Base-by-base conservation (phyloP, 2,113 vertebrate species). In the Entomyzon cyanotis region DNA sequence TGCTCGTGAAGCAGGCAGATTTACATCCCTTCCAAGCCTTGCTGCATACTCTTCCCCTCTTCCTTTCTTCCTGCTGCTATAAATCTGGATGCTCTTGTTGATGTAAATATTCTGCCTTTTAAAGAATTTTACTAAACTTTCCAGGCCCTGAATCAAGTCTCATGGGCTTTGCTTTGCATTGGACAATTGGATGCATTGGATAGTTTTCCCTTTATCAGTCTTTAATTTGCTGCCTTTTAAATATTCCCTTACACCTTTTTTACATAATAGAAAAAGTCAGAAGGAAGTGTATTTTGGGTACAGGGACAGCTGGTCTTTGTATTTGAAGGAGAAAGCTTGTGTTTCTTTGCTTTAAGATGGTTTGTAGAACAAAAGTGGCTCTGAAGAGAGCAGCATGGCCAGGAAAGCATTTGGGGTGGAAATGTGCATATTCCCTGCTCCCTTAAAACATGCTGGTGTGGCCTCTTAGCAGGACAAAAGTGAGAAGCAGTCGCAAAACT, bases 1-100 rank as follows among this genome's bases (percentile, higher is more conserved):
- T 84, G 79, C 94, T 94, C 92, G 94, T 59, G 73, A 90, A 87
- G 76, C 79, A 49, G 65, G 73, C 87, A 60, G 94, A 93, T 96
- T 93, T 95, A 94, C 93, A 67, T 87, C 53, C 85, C 64, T 95
- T 96, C 76, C 64, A 84, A 90, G 88, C 49, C 52, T 78, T 69
- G 53, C 88, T 90, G 79, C 69, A 19, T 84, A 59, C 93, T 86
- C 64, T 89, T 96, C 83, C 50, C 55, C 27, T 91, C 85, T 86
- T 89, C 67, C 79, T 87, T 65, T 85, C 79, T 89, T 91, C 85
- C 80, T 93, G 85, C 85, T 2, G 1, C 88, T 90, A 16, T 92
- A 94, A 94, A 95, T 96, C 64, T 94, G 76, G n/a, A 88, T 95
- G 65, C 24, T 86, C 23, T 84, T 90, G 84, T 93, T 87, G 70